These are phyloP conservation scores for Heteractis magnifica DNA, from an alignment of 92 coral and sea anemone genomes.

Conservation along the genomic window DNA sequence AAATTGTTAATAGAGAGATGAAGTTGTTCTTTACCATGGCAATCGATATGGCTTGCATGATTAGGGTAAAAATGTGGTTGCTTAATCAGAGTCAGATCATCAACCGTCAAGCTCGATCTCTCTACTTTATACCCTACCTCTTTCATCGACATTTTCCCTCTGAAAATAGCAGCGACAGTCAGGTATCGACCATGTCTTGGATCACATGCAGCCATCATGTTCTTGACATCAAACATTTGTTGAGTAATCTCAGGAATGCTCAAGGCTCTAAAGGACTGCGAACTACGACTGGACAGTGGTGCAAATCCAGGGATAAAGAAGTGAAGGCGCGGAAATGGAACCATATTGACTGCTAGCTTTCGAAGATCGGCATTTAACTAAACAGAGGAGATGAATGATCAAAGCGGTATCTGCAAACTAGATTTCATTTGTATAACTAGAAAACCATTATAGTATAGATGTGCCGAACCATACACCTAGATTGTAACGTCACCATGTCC, in stretches of 20 bases:
- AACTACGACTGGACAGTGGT: slow-evolving; percentile 75
- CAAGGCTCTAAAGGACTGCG: slow-evolving; percentile 79
- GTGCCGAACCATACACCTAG: too few relatives aligned
- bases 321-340: slow-evolving; percentile 88
- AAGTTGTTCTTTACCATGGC: background rate
- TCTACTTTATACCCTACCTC: slow-evolving; percentile 31
- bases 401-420: too few relatives aligned
- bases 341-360: slow-evolving; percentile 92
- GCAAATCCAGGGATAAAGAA: slow-evolving; percentile 94
- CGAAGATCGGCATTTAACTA: slow-evolving; percentile 87
- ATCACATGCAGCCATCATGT: slow-evolving; percentile 99
- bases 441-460: too few relatives aligned
- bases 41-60: too few relatives aligned
- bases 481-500: too few relatives aligned
- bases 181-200: slow-evolving; percentile 89
- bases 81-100: too few relatives aligned
- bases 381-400: background rate
- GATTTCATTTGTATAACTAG: too few relatives aligned
- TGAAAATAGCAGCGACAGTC: slow-evolving; percentile 84
- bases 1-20: background rate
- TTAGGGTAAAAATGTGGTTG: too few relatives aligned
- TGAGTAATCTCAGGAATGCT: slow-evolving; percentile 89
- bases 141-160: slow-evolving; percentile 80
- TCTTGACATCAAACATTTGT: slow-evolving; percentile 92
- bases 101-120: too few relatives aligned